A percentile compares a stretch with the other conserved stretches of the same genome.
These are phyloP conservation scores for Ganaspis sp. DNA, from an alignment of 1,140 invertebrate species.

Conservation along the genomic window DNA sequence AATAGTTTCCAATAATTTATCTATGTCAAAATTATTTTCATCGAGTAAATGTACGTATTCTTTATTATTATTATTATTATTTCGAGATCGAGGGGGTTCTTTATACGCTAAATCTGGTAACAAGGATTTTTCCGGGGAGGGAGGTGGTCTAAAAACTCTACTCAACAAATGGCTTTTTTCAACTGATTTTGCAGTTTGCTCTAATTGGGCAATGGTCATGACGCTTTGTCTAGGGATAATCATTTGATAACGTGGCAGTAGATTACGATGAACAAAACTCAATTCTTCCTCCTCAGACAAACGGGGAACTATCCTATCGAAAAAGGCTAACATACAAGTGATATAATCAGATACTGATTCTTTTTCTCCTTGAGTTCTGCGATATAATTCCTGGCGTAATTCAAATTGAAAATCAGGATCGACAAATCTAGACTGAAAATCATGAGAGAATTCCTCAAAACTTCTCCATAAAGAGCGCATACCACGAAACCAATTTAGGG, in stretches of 20 bases:
- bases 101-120: neutral
- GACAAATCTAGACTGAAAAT: neutral
- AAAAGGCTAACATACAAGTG: neutral
- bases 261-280: neutral
- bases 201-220: neutral
- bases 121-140: neutral
- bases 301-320: neutral
- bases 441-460: neutral
- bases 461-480: neutral
- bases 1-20: neutral
- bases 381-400: neutral
- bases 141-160: neutral
- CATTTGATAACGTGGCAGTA: neutral
- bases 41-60: neutral
- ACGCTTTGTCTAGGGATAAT: neutral
- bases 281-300: neutral
- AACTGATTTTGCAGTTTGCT: neutral
- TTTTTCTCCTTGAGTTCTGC: neutral
- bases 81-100: neutral
- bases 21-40: neutral
- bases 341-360: neutral
- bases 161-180: neutral
- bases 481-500: neutral
- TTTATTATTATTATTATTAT: neutral
- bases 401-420: neutral